Conservation (phyloP, 2,113 vertebrate genomes). For the Mastomys coucha region DNA sequence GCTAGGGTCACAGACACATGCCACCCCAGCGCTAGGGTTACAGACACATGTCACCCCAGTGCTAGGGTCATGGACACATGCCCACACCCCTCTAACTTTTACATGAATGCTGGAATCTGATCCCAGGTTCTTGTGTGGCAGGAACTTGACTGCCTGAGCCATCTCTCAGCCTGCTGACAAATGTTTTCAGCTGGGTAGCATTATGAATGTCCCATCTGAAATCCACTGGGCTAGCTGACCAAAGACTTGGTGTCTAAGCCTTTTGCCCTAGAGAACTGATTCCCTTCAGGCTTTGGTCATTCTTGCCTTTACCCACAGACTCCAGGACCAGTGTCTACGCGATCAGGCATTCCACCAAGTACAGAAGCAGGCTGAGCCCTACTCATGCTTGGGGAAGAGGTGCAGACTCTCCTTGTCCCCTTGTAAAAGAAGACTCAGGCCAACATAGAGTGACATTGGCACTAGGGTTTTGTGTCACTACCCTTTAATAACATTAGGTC, state of each 20-base stretch:
- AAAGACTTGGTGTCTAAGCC: not conserved
- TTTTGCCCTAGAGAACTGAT: not conserved
- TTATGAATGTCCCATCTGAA: not conserved
- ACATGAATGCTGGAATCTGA: not conserved
- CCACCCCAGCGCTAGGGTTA: not conserved
- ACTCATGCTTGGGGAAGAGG: not conserved
- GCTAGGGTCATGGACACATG: not conserved
- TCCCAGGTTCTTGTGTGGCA: not conserved
- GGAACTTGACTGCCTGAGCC: too few relatives aligned
- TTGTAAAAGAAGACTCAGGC: conserved; percentile 28
- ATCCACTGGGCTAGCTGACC: not conserved
- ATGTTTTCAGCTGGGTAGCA: not conserved
- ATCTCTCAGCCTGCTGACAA: too few relatives aligned
- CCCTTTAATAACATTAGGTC: not conserved
- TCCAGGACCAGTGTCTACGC: not conserved
- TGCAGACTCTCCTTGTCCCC: not conserved
- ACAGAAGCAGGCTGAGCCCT: not conserved
- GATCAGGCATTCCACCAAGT: not conserved
- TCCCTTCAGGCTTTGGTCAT: not conserved
- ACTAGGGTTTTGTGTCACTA: not conserved
- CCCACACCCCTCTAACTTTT: not conserved
- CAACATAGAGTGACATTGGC: not conserved
- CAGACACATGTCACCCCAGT: not conserved
- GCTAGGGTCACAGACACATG: not conserved
- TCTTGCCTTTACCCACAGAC: not conserved